Conservation (phyloP, 2,888 invertebrate species). For the Thecocarcelia acutangulata region DNA sequence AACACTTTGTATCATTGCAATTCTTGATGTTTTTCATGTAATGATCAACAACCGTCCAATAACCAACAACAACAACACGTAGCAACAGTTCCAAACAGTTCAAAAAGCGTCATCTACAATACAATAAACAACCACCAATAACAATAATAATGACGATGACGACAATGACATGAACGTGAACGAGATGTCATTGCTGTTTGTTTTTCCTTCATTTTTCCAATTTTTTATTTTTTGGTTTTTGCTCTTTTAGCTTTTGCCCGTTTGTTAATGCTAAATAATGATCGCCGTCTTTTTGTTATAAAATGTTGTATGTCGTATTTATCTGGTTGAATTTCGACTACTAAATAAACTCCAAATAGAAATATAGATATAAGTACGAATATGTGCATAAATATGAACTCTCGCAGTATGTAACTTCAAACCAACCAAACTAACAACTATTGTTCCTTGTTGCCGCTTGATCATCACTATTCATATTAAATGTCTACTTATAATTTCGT, state of each 20-base stretch:
- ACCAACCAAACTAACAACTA: too few species aligned
- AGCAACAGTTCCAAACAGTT: constrained; percentile 35
- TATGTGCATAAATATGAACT: not conserved
- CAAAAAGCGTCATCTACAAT: constrained; percentile 52
- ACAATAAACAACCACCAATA: constrained; percentile 54
- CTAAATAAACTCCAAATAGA: constrained; percentile 21
- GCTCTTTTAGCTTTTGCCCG: constrained; percentile 7
- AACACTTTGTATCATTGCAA: constrained; percentile 65
- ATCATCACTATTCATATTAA: constrained; percentile 16
- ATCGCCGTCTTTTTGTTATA: constrained; percentile 17
- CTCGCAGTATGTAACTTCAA: not conserved
- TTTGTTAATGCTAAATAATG: constrained; percentile 38
- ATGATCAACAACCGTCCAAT: constrained; percentile 68
- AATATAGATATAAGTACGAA: constrained; percentile 1
- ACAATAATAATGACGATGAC: constrained; percentile 64
- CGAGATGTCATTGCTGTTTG: constrained; percentile 70
- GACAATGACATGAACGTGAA: constrained; percentile 71
- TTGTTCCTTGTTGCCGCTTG: not conserved
- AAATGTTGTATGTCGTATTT: constrained; percentile 50
- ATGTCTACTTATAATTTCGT: constrained; percentile 37
- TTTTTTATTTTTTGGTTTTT: constrained; percentile 35
- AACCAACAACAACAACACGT: constrained; percentile 38
- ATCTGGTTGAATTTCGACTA: constrained; percentile 42
- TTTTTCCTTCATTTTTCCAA: constrained; percentile 45
- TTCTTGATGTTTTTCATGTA: constrained; percentile 70